A percentile compares a stretch with the other conserved stretches of the same genome.
Conservation (phyloP, 2,797 vertebrate species). For the Buceros bicornis region DNA sequence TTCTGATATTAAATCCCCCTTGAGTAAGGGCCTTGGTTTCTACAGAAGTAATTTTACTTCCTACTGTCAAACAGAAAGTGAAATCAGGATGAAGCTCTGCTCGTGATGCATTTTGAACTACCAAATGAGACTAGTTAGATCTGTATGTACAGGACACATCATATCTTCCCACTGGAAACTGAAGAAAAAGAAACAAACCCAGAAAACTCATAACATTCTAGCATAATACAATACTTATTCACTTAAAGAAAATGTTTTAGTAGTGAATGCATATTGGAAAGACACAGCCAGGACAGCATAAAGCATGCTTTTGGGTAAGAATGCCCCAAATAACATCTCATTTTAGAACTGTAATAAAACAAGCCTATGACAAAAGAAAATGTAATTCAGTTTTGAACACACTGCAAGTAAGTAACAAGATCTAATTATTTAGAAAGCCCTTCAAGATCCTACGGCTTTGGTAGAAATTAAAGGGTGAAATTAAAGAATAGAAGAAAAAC, state of each 20-base stretch:
- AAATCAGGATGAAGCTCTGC: neutral
- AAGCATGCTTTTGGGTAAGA: neutral
- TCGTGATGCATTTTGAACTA: neutral
- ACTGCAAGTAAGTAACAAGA: neutral
- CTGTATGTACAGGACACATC: neutral
- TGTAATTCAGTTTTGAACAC: neutral
- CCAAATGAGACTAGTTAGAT: neutral
- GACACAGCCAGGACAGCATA: neutral
- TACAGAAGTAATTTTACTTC: neutral
- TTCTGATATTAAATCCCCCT: neutral
- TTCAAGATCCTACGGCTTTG: neutral
- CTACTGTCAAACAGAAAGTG: neutral
- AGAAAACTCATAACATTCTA: neutral
- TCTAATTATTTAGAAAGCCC: conserved; percentile 6
- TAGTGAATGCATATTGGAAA: neutral
- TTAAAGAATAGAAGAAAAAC: neutral
- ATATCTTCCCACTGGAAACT: neutral
- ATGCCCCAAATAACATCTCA: neutral
- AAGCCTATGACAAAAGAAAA: neutral
- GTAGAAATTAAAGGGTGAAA: neutral
- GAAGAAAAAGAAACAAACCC: neutral
- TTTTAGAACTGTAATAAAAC: neutral
- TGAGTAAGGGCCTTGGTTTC: neutral
- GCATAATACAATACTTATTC: neutral
- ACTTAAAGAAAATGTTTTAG: neutral